These are phyloP conservation scores for Hypomecis atomaria DNA, from an alignment of 2,888 invertebrate genomes.

Conservation along the genomic window DNA sequence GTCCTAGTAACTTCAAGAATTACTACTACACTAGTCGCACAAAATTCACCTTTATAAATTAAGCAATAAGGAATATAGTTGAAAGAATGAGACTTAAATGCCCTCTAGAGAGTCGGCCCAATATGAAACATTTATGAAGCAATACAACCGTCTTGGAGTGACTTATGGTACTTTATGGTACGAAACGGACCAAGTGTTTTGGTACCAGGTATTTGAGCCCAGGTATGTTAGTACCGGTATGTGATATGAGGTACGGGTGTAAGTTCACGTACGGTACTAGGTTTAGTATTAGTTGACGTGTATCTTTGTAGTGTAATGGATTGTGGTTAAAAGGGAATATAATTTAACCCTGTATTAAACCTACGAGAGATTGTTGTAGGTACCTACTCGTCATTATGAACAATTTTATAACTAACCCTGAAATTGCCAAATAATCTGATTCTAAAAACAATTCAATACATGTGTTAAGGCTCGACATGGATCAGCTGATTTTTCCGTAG, in stretches of 20 bases:
- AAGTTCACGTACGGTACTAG: neutral
- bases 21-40: neutral
- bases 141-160: constrained; percentile 31
- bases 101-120: constrained; percentile 16
- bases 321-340: too few species aligned
- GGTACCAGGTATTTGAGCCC: neutral
- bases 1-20: constrained; percentile 24
- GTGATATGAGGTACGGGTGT: constrained; percentile 5
- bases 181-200: neutral
- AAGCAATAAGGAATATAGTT: neutral
- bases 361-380: too few species aligned
- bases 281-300: too few species aligned
- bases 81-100: constrained; percentile 6
- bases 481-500: too few species aligned
- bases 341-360: too few species aligned
- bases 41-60: neutral
- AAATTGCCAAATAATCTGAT: too few species aligned
- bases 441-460: too few species aligned
- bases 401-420: too few species aligned
- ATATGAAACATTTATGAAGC: constrained; percentile 47
- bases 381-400: too few species aligned
- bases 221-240: too few species aligned
- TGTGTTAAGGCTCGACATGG: too few species aligned
- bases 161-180: constrained; percentile 23
- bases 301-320: too few species aligned